A percentile compares a stretch with the other conserved stretches of the same genome.
Conservation (phyloP, 2,797 vertebrate species). For the Poeciliopsis turneri region DNA sequence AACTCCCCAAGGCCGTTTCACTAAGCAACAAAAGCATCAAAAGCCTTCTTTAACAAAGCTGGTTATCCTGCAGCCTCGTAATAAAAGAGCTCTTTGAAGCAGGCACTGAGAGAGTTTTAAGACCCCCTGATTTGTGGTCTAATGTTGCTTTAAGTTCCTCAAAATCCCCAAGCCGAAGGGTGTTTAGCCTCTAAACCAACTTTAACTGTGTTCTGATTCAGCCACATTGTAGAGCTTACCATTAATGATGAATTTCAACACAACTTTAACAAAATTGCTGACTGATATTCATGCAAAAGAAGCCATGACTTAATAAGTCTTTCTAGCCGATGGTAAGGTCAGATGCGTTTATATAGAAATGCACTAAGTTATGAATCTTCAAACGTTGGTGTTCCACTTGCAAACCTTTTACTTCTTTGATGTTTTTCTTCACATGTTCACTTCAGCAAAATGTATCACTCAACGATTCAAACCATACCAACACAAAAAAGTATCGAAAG, state of each 20-base stretch:
- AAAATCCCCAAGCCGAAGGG: neutral
- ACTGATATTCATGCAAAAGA: neutral
- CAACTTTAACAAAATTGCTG: neutral
- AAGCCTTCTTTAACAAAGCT: conserved; percentile 5
- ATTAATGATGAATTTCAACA: neutral
- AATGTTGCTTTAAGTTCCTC: conserved; percentile 48
- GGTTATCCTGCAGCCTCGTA: conserved; percentile 19
- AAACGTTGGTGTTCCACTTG: neutral
- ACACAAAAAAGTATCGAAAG: neutral
- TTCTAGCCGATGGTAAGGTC: neutral
- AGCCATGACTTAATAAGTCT: neutral
- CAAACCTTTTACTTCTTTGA: neutral
- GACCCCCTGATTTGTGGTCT: conserved; percentile 61
- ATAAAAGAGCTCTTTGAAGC: conserved; percentile 23
- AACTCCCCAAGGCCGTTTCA: conserved; percentile 4
- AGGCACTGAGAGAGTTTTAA: conserved; percentile 29
- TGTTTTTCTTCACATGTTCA: neutral
- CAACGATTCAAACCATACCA: neutral
- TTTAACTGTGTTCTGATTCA: conserved; percentile 15
- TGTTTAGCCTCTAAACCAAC: conserved; percentile 5
- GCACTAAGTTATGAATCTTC: neutral
- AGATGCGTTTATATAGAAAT: neutral
- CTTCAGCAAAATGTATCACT: neutral
- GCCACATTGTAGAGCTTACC: neutral
- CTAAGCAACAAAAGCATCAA: conserved; percentile 5